Evolutionary conservation across 2,797 vertebrate species (phyloP).

Genomic region (Malacoctenus gilli): DNA sequence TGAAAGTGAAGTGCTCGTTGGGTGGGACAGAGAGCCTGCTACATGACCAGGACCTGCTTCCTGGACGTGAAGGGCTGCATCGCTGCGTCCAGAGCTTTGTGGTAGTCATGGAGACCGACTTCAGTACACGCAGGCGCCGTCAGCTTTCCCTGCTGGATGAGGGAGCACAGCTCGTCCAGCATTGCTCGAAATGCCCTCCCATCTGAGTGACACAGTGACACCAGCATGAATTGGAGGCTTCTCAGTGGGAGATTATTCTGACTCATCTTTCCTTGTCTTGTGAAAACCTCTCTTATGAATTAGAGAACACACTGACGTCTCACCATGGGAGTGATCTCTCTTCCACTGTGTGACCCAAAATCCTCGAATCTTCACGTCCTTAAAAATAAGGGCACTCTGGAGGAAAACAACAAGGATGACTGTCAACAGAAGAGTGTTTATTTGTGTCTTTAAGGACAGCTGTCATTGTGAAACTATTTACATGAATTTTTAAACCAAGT

Average conservation of each 20-base stretch:
- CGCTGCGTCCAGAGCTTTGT: constrained; percentile 80
- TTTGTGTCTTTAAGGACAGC: no score
- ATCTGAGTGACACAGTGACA: constrained; percentile 53
- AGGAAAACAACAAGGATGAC: constrained; percentile 42
- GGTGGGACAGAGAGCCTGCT: constrained; percentile 44
- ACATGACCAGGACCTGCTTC: constrained; percentile 92
- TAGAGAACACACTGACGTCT: constrained; percentile 42
- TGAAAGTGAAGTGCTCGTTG: not conserved
- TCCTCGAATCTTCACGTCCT: constrained; percentile 88
- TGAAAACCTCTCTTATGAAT: not conserved
- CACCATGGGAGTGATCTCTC: constrained; percentile 83
- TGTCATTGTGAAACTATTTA: no score
- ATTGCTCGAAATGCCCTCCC: constrained; percentile 71
- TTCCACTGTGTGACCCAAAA: constrained; percentile 97
- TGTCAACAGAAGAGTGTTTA: no score
- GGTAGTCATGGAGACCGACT: constrained; percentile 83
- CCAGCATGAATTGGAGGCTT: no score
- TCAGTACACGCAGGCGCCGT: constrained; percentile 80
- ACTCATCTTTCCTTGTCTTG: no score
- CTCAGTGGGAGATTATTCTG: no score
- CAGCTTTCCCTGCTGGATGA: constrained; percentile 86
- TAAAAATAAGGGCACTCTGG: constrained; percentile 94
- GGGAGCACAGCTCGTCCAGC: constrained; percentile 85
- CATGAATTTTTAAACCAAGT: no score
- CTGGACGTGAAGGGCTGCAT: constrained; percentile 87